Percentiles rank a stretch among this genome's conserved stretches.
Evolutionary conservation across 23 tunicate genomes (phyloP).

Genomic region (Styela clava): DNA sequence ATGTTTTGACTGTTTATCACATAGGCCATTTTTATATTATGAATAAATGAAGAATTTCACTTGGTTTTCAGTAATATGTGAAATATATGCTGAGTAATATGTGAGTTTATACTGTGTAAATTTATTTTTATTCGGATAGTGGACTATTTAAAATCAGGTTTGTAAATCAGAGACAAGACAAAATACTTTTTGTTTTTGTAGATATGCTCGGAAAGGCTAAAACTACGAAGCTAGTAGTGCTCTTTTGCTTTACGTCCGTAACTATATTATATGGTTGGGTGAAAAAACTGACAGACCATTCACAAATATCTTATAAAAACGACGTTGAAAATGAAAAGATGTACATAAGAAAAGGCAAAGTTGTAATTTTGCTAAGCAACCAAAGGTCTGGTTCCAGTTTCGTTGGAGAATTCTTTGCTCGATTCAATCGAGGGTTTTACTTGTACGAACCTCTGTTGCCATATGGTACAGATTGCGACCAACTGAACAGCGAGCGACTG

Average conservation of each 20-base stretch:
- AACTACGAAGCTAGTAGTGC: neutral
- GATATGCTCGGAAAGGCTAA: neutral
- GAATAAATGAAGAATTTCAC: too few species aligned
- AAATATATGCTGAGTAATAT: too few species aligned
- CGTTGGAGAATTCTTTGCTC: neutral
- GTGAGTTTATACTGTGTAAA: too few species aligned
- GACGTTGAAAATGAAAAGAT: neutral
- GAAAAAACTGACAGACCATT: neutral
- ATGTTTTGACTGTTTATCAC: too few species aligned
- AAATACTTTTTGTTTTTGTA: too few species aligned
- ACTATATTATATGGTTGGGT: neutral
- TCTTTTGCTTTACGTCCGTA: neutral
- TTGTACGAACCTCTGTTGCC: constrained; percentile 11
- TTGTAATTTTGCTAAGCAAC: neutral
- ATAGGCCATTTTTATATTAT: too few species aligned
- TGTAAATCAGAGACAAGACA: too few species aligned
- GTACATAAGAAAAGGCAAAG: neutral
- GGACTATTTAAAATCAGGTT: too few species aligned
- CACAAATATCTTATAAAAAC: too few species aligned
- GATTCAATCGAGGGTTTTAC: neutral
- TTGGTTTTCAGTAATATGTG: too few species aligned
- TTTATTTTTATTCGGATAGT: too few species aligned
- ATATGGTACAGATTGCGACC: neutral
- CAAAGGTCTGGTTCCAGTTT: constrained; percentile 8
- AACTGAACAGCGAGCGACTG: neutral